phyloP scores from a whole-genome alignment of 30 jellyfish, hydroid and myxozoan genomes.

The Aurelia sp. region DNA sequence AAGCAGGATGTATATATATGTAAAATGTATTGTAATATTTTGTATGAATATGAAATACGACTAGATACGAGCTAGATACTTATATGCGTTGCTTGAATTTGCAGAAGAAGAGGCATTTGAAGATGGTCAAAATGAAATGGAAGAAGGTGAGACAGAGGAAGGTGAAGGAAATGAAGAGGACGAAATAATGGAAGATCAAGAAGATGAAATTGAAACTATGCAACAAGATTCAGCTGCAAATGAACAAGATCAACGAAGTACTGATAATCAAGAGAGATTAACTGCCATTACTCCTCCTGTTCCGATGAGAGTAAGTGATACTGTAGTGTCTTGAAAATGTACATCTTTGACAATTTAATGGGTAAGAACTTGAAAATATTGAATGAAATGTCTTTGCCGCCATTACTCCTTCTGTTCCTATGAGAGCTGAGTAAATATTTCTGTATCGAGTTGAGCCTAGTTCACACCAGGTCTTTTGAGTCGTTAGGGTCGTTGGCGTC shows the following conservation, averaged over 20 bases:
- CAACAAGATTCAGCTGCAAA: constrained; percentile 11
- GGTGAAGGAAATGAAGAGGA: constrained; percentile 11
- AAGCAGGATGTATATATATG: too few species aligned
- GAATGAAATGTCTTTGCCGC: too few species aligned
- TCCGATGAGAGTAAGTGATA: background rate
- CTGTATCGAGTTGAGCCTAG: too few species aligned
- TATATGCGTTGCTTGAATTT: background rate
- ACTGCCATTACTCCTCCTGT: background rate
- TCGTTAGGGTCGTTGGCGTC: too few species aligned
- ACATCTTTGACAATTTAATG: too few species aligned
- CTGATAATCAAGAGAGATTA: background rate
- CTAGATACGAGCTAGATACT: background rate
- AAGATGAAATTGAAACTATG: background rate
- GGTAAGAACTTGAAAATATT: too few species aligned
- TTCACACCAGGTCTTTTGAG: too few species aligned
- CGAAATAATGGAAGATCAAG: constrained; percentile 30
- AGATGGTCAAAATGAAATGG: constrained; percentile 56
- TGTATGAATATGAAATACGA: too few species aligned
- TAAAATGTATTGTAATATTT: too few species aligned
- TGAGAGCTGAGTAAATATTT: too few species aligned
- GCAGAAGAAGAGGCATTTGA: constrained; percentile 30
- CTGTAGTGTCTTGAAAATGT: too few species aligned
- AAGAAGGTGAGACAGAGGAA: constrained; percentile 11
- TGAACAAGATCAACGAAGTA: constrained; percentile 23
- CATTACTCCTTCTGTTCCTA: too few species aligned